Evolutionary conservation across 2,797 vertebrate genomes (phyloP).

Genomic region (Acridotheres tristis): DNA sequence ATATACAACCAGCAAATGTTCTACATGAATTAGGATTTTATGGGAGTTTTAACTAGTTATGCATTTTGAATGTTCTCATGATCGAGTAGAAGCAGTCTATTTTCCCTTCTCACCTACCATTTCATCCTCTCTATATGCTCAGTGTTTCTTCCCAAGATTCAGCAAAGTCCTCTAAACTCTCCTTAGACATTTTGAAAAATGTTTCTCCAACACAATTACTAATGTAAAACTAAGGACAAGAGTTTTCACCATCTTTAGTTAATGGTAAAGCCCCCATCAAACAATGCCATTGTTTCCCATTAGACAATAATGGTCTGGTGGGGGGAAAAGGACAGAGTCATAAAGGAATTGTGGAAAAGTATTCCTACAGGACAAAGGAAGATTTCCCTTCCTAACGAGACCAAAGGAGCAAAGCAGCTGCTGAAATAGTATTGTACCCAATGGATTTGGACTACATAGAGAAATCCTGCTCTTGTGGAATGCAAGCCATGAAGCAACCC

Average conservation of each 20-base stretch:
- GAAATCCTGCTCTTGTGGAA: neutral
- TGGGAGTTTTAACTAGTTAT: neutral
- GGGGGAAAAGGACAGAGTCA: neutral
- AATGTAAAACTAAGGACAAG: neutral
- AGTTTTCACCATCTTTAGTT: neutral
- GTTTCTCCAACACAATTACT: neutral
- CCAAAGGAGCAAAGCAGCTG: neutral
- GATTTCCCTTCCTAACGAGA: neutral
- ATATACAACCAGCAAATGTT: neutral
- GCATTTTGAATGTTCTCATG: neutral
- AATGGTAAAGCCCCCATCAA: neutral
- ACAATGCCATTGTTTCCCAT: neutral
- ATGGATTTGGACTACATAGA: neutral
- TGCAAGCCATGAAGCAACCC: neutral
- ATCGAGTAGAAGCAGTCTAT: neutral
- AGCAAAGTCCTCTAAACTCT: neutral
- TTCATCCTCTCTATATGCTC: neutral
- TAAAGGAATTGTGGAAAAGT: neutral
- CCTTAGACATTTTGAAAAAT: neutral
- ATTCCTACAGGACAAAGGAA: neutral
- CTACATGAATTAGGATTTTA: neutral
- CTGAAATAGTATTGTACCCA: neutral
- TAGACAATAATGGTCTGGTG: neutral
- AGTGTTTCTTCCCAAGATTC: neutral
- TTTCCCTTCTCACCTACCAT: neutral